Base-by-base conservation (phyloP, 2,888 invertebrate genomes). In the Chamaedrilus cognettii region DNA sequence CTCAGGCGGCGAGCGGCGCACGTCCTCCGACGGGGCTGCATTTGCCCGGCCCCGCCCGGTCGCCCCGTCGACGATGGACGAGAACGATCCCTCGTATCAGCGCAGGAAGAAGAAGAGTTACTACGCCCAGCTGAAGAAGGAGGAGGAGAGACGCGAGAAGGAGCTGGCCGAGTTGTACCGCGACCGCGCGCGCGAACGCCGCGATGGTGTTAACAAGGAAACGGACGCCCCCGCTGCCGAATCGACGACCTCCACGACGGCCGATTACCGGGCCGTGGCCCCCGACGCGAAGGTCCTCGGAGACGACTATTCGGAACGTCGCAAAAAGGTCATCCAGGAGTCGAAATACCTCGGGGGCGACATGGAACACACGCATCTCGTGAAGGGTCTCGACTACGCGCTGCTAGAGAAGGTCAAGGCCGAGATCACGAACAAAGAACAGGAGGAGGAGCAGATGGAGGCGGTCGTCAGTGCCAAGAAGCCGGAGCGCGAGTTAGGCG, bases 261-360 rank as follows among this genome's bases (percentile, higher is more conserved):
- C 93, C 3, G 92, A 92, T 35, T 93, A 93, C 79, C 84, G 96
- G 78, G 97, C 98, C 5, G 97, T 99, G 0, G 98, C 97, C 2
- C 97, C 97, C 0, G 97, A 97, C 86, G 85, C 94, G 19, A 96
- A 96, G 81, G 69, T 80, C 34, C n/a, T n/a, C n/a, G 80, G 80
- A 42, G 80, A 81, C 70, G 80, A 79, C 66, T 78, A 80, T 67
- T 96, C 97, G 4, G 97, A 98, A 84, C 87, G 96, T 52, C 87
- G 98, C 62, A 88, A 96, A 61, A 94, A 97, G 80, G 90, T 96
- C 87, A 99, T 99, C 81, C 87, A 92, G 87, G 98, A 99, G 85
- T 99, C 99, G 0, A 99, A 99, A 86, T 99, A 96, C 86, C 93
- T 99, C 86, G 99, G 99, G 82, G 99, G 99, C 88, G 99, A 99